Evolutionary conservation across 2,113 vertebrate species (phyloP), one percentile per base, ranked within the genome.

Genomic region (Solea solea): DNA sequence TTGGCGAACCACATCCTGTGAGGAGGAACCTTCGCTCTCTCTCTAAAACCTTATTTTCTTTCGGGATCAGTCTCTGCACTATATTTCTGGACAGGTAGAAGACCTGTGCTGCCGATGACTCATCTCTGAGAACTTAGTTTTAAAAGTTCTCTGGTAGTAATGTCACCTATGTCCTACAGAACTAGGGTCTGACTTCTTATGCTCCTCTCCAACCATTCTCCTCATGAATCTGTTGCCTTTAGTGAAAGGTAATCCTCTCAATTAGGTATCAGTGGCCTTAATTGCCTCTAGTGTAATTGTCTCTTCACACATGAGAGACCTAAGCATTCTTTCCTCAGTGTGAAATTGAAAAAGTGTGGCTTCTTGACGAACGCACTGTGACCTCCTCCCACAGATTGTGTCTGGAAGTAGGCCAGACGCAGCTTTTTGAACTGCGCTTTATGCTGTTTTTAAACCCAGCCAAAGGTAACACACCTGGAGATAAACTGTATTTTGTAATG

Each of bases 191-290:
- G 34, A 34, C 34, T 64, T 14, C 61, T 57, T 16, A 8, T 39
- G n/a, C 25, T 10, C 0, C 21, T 54, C 64, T 11, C 40, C 76
- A 80, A 76, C 77, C 41, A 9, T 70, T 58, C 52, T 64, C 63
- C 78, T 87, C 68, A 15, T 67, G 42, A 83, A 76, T 82, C 61
- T 70, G 69, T 66, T 86, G 83, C 79, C 88, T 89, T 88, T 78
- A 88, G 54, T 86, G 64, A 83, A 86, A 91, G 86, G 77, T 89
- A 91, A 91, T 91, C 88, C 85, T 85, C 84, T 89, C 81, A 88
- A 83, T 90, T 92, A 88, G 82, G 83, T 89, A 85, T 91, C 85
- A 74, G 69, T 89, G 86, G 80, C 90, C 85, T 88, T 90, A 93
- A 93, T 89, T 92, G 89, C 72, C 69, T 85, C 78, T 66, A 74